Conservation (phyloP, 1,140 invertebrate species). For the Drosophila sproati region DNA sequence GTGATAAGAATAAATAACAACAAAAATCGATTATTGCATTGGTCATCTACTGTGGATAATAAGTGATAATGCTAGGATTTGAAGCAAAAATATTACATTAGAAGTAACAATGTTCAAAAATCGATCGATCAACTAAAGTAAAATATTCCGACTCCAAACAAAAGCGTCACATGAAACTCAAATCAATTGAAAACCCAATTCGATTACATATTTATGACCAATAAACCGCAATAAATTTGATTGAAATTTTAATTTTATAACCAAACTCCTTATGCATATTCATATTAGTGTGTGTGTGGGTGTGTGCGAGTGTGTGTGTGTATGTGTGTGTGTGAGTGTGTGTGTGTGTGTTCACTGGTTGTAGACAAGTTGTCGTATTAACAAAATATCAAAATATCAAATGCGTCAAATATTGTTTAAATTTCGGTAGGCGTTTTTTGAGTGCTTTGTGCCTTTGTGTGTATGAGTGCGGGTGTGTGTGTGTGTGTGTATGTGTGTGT, state of each 20-base stretch:
- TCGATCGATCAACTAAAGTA: not conserved
- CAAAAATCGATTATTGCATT: too few relatives aligned
- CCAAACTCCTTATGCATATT: not conserved
- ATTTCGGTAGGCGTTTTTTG: slow-evolving; percentile 54
- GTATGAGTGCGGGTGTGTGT: slow-evolving; percentile 10
- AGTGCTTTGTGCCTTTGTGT: slow-evolving; percentile 33
- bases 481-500: slow-evolving; percentile 7
- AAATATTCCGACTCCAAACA: slow-evolving; percentile 10
- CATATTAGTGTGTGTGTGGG: not conserved
- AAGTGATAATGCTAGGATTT: too few relatives aligned
- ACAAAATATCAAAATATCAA: slow-evolving; percentile 23
- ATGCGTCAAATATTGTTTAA: slow-evolving; percentile 56
- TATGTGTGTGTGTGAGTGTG: slow-evolving; percentile 8
- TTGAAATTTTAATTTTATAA: slow-evolving; percentile 38
- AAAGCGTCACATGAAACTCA: slow-evolving; percentile 13
- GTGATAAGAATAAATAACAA: too few relatives aligned
- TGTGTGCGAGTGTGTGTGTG: not conserved
- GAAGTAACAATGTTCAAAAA: too few relatives aligned
- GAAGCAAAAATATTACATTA: too few relatives aligned
- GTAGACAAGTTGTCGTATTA: slow-evolving; percentile 19
- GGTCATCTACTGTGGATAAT: too few relatives aligned
- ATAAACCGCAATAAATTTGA: slow-evolving; percentile 27
- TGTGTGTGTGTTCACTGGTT: slow-evolving; percentile 9
- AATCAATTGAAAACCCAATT: slow-evolving; percentile 48
- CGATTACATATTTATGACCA: slow-evolving; percentile 37